These are phyloP conservation scores for Atrichornis clamosus DNA, from an alignment of 2,113 vertebrate genomes.

Conservation along the genomic window DNA sequence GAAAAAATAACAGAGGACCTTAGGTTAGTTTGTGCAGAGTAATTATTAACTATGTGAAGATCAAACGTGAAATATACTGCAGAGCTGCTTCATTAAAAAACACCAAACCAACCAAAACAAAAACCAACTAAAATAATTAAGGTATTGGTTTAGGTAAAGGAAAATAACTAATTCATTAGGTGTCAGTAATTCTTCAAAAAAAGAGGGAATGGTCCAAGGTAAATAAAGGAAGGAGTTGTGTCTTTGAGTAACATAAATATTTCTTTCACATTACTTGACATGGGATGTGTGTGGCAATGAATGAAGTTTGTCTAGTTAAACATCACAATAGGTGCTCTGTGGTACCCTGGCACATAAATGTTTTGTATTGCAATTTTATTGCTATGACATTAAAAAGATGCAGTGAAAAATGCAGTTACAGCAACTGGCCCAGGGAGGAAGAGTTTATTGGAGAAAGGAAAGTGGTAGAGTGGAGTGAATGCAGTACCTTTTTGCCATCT, in stretches of 20 bases:
- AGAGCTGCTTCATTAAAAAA: background rate
- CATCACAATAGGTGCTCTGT: fast-evolving
- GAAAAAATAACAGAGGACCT: fast-evolving
- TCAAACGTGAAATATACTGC: background rate
- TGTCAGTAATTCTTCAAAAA: background rate
- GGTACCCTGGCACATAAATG: background rate
- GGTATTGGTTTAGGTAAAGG: background rate
- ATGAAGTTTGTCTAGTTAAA: background rate
- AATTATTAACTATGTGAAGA: background rate
- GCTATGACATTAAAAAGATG: background rate
- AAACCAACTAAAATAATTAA: background rate
- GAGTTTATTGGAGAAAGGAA: background rate
- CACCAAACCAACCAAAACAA: background rate
- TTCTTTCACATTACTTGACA: background rate
- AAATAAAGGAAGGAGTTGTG: background rate
- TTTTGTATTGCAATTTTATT: background rate
- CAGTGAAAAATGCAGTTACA: background rate
- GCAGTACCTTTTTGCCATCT: background rate
- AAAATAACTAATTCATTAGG: background rate
- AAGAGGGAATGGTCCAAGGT: background rate
- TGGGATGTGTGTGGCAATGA: background rate
- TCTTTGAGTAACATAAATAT: background rate
- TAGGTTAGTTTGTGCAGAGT: background rate
- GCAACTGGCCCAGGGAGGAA: background rate
- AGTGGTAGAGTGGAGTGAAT: background rate